Evolutionary conservation across 2,113 vertebrate species (phyloP).

Genomic region (rat (Rattus norvegicus)): GRCr8 NC_086030.1:7345501-7346000

Average conservation of each 20-base stretch:
- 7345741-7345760: not conserved
- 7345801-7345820: not conserved
- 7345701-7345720: not conserved
- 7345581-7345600: not conserved
- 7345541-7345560: not conserved
- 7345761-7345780: not conserved
- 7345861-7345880: constrained; percentile 38
- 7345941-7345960: not conserved
- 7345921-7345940: not conserved
- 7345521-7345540: not conserved
- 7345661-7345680: not conserved
- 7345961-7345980: not conserved
- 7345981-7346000: not conserved
- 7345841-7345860: not conserved
- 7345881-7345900: not conserved
- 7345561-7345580: not conserved
- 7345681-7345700: not conserved
- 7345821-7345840: not conserved
- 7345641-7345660: not conserved
- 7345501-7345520: not conserved
- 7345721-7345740: not conserved
- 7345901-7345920: not conserved
- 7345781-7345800: not conserved
- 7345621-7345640: not conserved
- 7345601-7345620: not conserved